phyloP scores from a whole-genome alignment of 2,113 vertebrate genomes.

The Epinephelus moara region DNA sequence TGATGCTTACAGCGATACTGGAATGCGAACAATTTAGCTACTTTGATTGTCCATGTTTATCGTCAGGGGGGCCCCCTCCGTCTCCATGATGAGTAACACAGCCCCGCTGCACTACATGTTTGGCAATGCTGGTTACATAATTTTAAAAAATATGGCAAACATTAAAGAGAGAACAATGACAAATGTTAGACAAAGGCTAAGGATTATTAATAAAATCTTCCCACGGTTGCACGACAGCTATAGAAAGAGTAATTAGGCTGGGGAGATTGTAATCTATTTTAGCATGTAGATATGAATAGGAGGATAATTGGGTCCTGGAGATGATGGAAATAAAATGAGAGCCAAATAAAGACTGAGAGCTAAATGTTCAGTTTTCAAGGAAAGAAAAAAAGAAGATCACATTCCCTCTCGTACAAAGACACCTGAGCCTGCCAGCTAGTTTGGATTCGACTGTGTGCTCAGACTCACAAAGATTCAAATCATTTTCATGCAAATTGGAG shows the following conservation, averaged over 20 bases:
- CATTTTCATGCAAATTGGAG: conserved; percentile 39
- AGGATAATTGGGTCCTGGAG: conserved; percentile 66
- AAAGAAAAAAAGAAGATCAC: background rate
- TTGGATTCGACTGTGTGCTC: background rate
- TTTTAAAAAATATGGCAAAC: background rate
- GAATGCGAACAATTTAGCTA: conserved; percentile 14
- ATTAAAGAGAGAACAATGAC: conserved; percentile 2
- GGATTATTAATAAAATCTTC: conserved; percentile 60
- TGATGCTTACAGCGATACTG: conserved; percentile 11
- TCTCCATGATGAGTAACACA: background rate
- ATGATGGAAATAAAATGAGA: conserved; percentile 52
- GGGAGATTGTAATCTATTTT: conserved; percentile 76
- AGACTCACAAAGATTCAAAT: conserved; percentile 39
- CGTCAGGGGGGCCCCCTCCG: background rate
- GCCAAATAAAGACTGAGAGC: conserved; percentile 49
- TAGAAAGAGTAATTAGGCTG: conserved; percentile 72
- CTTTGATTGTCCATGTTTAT: conserved; percentile 2
- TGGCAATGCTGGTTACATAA: background rate
- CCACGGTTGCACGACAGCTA: conserved; percentile 49
- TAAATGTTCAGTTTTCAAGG: conserved; percentile 16
- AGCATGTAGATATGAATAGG: conserved; percentile 70
- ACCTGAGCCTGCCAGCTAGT: conserved; percentile 32
- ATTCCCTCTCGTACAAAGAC: background rate
- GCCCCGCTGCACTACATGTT: background rate
- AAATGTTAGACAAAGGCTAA: conserved; percentile 24